Evolutionary conservation across 2,113 vertebrate species (phyloP), one percentile per base, ranked within the genome.

Genomic region (Psammodynastes pulverulentus): DNA sequence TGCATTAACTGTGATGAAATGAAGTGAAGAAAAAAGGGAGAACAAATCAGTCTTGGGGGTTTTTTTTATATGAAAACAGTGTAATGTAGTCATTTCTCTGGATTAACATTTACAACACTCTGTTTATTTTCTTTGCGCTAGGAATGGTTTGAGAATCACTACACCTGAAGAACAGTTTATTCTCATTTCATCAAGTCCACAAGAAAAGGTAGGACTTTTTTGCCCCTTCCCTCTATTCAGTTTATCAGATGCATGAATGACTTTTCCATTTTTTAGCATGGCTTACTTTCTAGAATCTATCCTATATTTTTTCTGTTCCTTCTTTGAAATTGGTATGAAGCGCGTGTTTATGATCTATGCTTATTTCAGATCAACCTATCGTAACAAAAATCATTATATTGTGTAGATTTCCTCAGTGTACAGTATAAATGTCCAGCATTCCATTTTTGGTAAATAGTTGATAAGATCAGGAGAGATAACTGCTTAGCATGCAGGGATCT

Each of bases 131-230:
- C 90, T 34, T 84, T 52, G 1, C 0, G 91, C 52, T 92, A 99
- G 99, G 96, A 98, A 98, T 9, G 98, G 98, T n/a, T 94, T 99
- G 94, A 99, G 99, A 97, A 97, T 99, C 96, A 99, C 98, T 79
- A 98, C 99, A 46, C 99, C 99, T 1, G 99, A 99, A 94, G 99
- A 99, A 90, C 99, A 98, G 48, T 98, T 99, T 95, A 98, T 98
- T 53, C 98, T 99, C 84, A 96, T 99, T 96, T 98, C 99, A 45
- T 98, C 98, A 84, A 98, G 98, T 13, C 96, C 98, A 15, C 98
- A 98, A 94, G 99, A 99, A 95, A 99, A 99, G 98, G 99, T 99
- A 96, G 15, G 94, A 2, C 48, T 62, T n/a, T 79, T 29, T 46
- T 91, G 3, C 12, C 7, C 10, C 21, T 45, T 49, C n/a, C 21